These are phyloP conservation scores for Laticauda laticaudata DNA, from an alignment of 2,113 vertebrate species.

Conservation along the genomic window DNA sequence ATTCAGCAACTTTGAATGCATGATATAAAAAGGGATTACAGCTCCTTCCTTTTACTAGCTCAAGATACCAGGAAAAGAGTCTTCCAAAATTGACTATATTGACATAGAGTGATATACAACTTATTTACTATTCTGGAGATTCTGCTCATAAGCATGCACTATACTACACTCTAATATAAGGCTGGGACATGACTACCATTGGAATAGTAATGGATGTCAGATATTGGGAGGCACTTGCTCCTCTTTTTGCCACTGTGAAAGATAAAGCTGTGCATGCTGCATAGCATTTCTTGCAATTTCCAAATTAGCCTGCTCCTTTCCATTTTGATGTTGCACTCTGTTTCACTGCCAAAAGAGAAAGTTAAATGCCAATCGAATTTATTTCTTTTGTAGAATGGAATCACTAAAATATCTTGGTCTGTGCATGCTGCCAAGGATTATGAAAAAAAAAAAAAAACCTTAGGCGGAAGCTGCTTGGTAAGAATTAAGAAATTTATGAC, in stretches of 20 bases:
- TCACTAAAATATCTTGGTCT: neutral
- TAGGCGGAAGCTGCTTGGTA: neutral
- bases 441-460: neutral
- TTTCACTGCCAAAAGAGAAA: neutral
- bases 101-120: neutral
- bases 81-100: slow-evolving; percentile 19
- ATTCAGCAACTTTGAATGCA: slow-evolving; percentile 54
- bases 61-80: neutral
- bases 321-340: neutral
- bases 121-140: neutral
- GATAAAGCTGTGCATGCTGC: neutral
- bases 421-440: neutral
- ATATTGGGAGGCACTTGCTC: neutral
- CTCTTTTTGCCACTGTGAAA: neutral
- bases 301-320: neutral
- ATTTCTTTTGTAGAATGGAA: neutral
- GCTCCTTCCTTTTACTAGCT: slow-evolving; percentile 27
- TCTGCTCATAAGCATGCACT: neutral
- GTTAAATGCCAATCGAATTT: neutral
- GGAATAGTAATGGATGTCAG: neutral
- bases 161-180: neutral
- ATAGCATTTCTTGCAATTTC: neutral
- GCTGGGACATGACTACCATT: neutral
- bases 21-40: slow-evolving; percentile 42
- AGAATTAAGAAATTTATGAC: neutral